These are phyloP conservation scores for Gallinago solitaria DNA, from an alignment of 2,797 vertebrate genomes.

Conservation along the genomic window DNA sequence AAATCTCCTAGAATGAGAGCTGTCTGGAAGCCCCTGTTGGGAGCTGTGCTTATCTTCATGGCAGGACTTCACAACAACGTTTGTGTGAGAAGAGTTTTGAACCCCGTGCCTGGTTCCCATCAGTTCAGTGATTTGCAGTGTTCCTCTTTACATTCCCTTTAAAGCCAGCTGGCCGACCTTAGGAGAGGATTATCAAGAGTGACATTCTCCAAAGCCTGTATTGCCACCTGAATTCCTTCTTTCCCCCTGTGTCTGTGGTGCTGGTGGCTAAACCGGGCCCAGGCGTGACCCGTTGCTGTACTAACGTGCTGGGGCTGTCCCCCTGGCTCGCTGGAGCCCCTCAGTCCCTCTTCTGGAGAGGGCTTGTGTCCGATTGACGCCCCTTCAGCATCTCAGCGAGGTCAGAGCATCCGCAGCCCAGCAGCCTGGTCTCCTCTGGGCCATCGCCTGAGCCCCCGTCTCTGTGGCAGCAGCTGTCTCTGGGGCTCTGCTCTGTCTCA, in stretches of 20 bases:
- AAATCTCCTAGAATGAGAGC: background rate
- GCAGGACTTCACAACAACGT: background rate
- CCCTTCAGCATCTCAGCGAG: background rate
- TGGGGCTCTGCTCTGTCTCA: background rate
- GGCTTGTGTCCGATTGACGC: accelerated
- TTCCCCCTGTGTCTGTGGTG: background rate
- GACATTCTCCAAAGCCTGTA: background rate
- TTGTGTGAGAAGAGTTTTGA: background rate
- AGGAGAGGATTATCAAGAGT: background rate
- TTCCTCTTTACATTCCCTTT: background rate
- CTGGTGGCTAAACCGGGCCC: accelerated
- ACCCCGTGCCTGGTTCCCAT: background rate
- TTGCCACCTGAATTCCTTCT: background rate
- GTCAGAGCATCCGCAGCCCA: accelerated
- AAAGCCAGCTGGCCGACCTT: background rate
- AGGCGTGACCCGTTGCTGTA: accelerated
- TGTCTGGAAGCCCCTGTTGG: background rate
- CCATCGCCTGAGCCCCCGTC: background rate
- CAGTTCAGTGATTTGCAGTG: background rate
- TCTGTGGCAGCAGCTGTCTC: too few species aligned
- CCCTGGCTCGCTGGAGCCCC: background rate
- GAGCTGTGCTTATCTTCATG: background rate
- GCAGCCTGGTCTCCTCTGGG: too few species aligned
- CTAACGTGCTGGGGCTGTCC: accelerated
- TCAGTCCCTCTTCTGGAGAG: accelerated